Conservation (phyloP, 2,797 vertebrate species). For the Lepidocolaptes lacrymiger region DNA sequence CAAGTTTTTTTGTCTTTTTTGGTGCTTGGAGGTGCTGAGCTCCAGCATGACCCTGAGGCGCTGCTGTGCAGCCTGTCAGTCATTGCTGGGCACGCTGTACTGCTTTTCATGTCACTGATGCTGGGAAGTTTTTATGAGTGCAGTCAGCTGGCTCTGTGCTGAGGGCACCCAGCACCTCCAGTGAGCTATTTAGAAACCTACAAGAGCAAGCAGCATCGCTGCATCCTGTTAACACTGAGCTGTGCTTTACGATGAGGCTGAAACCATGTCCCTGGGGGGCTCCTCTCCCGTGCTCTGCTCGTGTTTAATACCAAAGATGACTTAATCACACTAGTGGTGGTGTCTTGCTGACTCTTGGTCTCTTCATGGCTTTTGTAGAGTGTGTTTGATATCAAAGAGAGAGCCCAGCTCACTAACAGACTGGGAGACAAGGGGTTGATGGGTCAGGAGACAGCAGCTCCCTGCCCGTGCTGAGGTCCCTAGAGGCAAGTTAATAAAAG, state of each 20-base stretch:
- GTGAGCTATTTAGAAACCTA: rapidly evolving
- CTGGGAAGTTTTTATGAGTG: background rate
- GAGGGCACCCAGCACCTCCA: background rate
- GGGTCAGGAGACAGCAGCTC: background rate
- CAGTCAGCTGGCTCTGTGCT: background rate
- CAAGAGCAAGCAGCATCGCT: rapidly evolving
- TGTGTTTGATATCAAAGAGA: background rate
- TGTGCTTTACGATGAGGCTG: background rate
- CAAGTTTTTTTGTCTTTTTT: background rate
- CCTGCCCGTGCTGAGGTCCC: background rate
- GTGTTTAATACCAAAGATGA: background rate
- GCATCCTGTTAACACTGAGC: rapidly evolving
- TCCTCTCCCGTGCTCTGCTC: background rate
- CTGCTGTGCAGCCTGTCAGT: conserved; percentile 26
- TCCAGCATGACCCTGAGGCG: background rate
- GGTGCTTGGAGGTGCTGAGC: conserved; percentile 5
- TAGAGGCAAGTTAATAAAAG: background rate
- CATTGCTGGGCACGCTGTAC: rapidly evolving
- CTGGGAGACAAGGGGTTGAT: background rate
- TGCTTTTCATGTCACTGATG: background rate
- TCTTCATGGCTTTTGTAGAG: background rate
- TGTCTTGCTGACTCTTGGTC: background rate
- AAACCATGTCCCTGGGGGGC: background rate
- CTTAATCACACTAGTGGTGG: background rate
- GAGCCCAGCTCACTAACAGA: background rate